Evolutionary conservation across 2,113 vertebrate genomes (phyloP).

Genomic region (Larimichthys polyactis): DNA sequence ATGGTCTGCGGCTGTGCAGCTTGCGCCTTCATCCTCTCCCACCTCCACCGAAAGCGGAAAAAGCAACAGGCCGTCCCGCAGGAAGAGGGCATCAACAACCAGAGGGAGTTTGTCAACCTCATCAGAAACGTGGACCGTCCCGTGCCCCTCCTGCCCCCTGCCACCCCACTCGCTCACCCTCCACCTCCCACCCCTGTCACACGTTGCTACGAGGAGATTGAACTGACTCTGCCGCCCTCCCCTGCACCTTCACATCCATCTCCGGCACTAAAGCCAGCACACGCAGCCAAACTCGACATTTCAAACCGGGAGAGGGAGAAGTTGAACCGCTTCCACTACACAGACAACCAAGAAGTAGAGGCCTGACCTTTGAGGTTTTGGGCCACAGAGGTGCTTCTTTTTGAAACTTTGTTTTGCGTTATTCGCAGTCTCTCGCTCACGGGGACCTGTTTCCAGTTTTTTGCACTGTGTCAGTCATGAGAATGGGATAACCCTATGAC

Average conservation of each 20-base stretch:
- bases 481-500: conserved; percentile 42
- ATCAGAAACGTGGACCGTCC: conserved; percentile 84
- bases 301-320: conserved; percentile 86
- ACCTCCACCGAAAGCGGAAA: conserved; percentile 79
- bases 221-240: conserved; percentile 81
- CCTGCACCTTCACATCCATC: conserved; percentile 77
- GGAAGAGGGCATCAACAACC: conserved; percentile 85
- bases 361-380: conserved; percentile 73
- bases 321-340: conserved; percentile 83
- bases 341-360: conserved; percentile 84
- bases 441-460: conserved; percentile 37
- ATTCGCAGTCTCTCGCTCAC: conserved; percentile 55
- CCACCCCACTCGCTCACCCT: conserved; percentile 32
- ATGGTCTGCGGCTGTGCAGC: conserved; percentile 72
- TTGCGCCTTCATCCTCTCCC: conserved; percentile 79
- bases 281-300: conserved; percentile 83
- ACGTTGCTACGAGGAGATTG: conserved; percentile 83
- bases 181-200: conserved; percentile 38
- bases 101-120: conserved; percentile 85
- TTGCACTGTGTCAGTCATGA: conserved; percentile 46
- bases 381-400: conserved; percentile 22
- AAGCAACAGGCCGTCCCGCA: conserved; percentile 76
- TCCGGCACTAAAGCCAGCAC: conserved; percentile 77
- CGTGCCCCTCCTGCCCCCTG: conserved; percentile 55
- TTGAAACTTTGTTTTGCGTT: conserved; percentile 34